phyloP scores from a whole-genome alignment of 2,888 invertebrate species.

The Scotopteryx bipunctaria region DNA sequence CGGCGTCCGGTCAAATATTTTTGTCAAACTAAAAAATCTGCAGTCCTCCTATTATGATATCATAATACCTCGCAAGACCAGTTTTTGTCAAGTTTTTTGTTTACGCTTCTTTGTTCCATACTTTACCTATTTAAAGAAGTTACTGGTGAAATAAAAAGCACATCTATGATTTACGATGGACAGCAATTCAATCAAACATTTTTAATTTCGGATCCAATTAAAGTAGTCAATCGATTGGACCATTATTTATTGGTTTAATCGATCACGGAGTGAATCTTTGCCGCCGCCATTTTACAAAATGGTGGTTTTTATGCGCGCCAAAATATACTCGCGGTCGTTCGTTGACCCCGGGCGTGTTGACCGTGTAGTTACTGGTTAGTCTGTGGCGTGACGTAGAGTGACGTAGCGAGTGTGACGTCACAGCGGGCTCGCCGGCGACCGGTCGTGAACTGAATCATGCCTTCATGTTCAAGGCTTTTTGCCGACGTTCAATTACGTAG shows the following conservation, averaged over 20 bases:
- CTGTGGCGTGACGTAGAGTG: conserved; percentile 58
- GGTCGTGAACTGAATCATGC: conserved; percentile 49
- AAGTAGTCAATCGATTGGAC: conserved; percentile 38
- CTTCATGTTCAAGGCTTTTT: conserved; percentile 65
- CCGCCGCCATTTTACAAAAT: conserved; percentile 53
- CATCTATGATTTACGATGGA: conserved; percentile 27
- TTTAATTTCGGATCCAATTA: conserved; percentile 30
- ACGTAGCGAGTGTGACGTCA: conserved; percentile 65
- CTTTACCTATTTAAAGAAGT: conserved; percentile 12
- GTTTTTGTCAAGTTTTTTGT: conserved; percentile 51
- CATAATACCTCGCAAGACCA: conserved; percentile 52
- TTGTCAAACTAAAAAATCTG: conserved; percentile 65
- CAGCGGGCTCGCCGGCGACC: conserved; percentile 47
- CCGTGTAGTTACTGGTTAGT: conserved; percentile 29
- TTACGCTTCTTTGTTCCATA: conserved; percentile 37
- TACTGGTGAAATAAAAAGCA: conserved; percentile 16
- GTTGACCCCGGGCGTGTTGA: conserved; percentile 65
- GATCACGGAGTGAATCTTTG: conserved; percentile 39
- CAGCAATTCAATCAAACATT: conserved; percentile 31
- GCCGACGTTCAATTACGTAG: conserved; percentile 47
- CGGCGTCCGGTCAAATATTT: conserved; percentile 75
- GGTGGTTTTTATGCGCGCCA: conserved; percentile 70
- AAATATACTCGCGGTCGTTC: conserved; percentile 79
- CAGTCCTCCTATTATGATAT: conserved; percentile 70
- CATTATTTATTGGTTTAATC: conserved; percentile 44